phyloP scores from a whole-genome alignment of 2,888 invertebrate genomes.

The Psylliodes chrysocephalus region DNA sequence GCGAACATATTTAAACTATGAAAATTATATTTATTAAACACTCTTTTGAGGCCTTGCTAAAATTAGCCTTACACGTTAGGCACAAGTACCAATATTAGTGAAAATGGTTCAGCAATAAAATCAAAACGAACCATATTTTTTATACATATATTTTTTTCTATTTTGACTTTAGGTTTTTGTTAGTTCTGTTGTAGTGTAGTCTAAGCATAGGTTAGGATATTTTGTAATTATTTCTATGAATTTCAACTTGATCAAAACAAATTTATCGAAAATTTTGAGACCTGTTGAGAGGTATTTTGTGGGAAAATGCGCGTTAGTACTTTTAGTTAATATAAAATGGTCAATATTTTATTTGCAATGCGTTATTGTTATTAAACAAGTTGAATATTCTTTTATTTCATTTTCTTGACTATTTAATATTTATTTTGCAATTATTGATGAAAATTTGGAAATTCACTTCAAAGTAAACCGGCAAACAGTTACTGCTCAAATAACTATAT shows the following conservation, averaged over 20 bases:
- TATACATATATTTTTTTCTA: conserved; percentile 24
- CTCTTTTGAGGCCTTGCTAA: conserved; percentile 25
- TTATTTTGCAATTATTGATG: conserved; percentile 28
- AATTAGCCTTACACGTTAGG: conserved; percentile 30
- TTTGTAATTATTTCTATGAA: neutral
- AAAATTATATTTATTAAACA: conserved; percentile 10
- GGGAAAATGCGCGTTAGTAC: no score
- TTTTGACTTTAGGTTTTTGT: conserved; percentile 24
- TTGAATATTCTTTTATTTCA: neutral
- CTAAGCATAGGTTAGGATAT: conserved; percentile 23
- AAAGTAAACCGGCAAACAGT: neutral
- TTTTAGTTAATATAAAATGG: no score
- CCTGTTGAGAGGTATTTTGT: no score
- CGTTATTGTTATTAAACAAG: no score
- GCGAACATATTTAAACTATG: conserved; percentile 2
- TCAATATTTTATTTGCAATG: no score
- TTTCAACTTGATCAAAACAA: conserved; percentile 10
- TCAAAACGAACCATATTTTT: conserved; percentile 14
- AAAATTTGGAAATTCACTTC: conserved; percentile 21
- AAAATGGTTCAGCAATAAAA: conserved; percentile 25
- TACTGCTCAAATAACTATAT: conserved; percentile 1
- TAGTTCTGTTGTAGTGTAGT: conserved; percentile 30
- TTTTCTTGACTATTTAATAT: conserved; percentile 28
- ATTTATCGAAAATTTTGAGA: no score
- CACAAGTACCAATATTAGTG: conserved; percentile 23